These are phyloP conservation scores for Metopolophium dirhodum DNA, from an alignment of 1,140 invertebrate genomes.

Conservation along the genomic window DNA sequence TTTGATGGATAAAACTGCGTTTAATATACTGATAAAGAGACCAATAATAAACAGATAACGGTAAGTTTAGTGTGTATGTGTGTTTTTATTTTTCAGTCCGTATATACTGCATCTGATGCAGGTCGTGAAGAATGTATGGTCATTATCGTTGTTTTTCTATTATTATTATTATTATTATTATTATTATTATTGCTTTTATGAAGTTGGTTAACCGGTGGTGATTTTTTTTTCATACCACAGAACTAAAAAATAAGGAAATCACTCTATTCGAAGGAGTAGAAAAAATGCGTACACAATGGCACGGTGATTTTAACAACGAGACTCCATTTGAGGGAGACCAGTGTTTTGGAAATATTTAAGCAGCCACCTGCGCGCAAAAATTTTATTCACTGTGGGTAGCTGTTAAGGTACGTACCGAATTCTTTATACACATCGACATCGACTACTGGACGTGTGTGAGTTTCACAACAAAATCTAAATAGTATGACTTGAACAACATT, in stretches of 20 bases:
- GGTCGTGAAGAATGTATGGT: neutral
- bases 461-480: neutral
- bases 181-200: neutral
- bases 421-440: neutral
- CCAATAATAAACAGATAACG: neutral
- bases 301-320: conserved; percentile 21
- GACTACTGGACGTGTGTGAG: neutral
- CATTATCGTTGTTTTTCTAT: neutral
- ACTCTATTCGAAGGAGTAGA: neutral
- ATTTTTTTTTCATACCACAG: neutral
- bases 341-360: neutral
- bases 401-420: neutral
- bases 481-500: neutral
- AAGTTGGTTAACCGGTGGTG: neutral
- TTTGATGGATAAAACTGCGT: neutral
- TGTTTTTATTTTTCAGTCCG: neutral
- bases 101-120: neutral
- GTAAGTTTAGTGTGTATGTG: neutral
- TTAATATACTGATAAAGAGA: neutral
- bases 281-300: neutral
- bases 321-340: neutral
- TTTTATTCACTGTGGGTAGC: neutral
- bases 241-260: neutral
- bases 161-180: neutral
- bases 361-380: neutral